phyloP scores from a whole-genome alignment of 2,888 invertebrate genomes.

The Scaptomyza parva region DNA sequence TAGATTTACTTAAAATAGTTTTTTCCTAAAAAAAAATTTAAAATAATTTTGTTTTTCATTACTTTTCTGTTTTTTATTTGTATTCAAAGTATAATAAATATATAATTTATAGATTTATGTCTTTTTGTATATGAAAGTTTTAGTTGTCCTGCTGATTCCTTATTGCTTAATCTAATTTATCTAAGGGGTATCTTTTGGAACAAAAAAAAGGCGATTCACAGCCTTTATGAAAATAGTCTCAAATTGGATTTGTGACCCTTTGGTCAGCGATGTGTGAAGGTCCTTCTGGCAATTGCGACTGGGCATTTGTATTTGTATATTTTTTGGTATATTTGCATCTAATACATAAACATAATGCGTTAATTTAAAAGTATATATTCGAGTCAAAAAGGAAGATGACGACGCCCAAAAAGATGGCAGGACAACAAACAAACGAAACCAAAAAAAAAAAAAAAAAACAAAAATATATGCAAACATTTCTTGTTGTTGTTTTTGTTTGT shows the following conservation, averaged over 20 bases:
- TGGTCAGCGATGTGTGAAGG: conserved; percentile 80
- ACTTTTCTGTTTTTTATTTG: too few species aligned
- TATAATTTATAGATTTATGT: too few species aligned
- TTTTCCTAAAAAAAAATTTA: too few species aligned
- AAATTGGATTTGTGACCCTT: conserved; percentile 81
- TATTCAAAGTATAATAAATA: too few species aligned
- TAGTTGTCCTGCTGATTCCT: too few species aligned
- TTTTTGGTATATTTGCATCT: conserved; percentile 69
- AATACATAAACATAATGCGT: conserved; percentile 81
- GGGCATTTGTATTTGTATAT: conserved; percentile 44
- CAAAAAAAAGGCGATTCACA: neutral
- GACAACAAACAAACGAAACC: conserved; percentile 3
- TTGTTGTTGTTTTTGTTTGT: conserved; percentile 9
- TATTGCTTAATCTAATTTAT: too few species aligned
- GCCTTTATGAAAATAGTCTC: conserved; percentile 54
- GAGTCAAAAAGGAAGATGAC: conserved; percentile 25
- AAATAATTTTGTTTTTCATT: too few species aligned
- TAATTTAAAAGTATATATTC: conserved; percentile 74
- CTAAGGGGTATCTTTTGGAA: conserved; percentile 26
- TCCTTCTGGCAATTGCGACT: conserved; percentile 68
- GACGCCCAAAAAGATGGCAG: conserved; percentile 37
- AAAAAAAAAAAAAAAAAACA: conserved; percentile 26
- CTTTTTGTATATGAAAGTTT: too few species aligned
- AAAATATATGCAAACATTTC: conserved; percentile 62
- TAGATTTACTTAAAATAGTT: too few species aligned